Conservation (phyloP, 2,797 vertebrate genomes). For the Amphiprion clarkii region DNA sequence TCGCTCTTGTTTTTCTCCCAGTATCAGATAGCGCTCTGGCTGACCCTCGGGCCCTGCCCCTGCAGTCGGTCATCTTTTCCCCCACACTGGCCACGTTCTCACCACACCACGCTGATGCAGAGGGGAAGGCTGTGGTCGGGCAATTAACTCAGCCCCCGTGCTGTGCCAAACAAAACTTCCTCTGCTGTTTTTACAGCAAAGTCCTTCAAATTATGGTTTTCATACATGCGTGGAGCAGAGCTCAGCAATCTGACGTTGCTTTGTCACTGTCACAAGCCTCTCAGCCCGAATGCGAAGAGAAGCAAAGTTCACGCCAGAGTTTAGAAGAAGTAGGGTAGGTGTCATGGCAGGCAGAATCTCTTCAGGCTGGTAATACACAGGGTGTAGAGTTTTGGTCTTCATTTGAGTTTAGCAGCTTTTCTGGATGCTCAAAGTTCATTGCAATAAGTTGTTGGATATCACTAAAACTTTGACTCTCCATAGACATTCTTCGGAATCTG, state of each 20-base stretch:
- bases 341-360: slow-evolving; percentile 44
- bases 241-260: slow-evolving; percentile 65
- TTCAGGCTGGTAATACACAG: slow-evolving; percentile 47
- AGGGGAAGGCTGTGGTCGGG: slow-evolving; percentile 84
- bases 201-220: slow-evolving; percentile 84
- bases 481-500: not conserved
- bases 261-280: slow-evolving; percentile 73
- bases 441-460: not conserved
- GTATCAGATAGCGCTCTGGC: slow-evolving; percentile 71
- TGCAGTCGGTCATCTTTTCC: slow-evolving; percentile 61
- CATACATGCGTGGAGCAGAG: slow-evolving; percentile 68
- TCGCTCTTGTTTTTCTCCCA: slow-evolving; percentile 60
- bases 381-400: slow-evolving; percentile 23
- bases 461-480: not conserved
- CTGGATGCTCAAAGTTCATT: not conserved
- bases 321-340: slow-evolving; percentile 57
- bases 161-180: slow-evolving; percentile 88
- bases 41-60: slow-evolving; percentile 70
- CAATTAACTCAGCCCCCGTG: slow-evolving; percentile 81
- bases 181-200: slow-evolving; percentile 84
- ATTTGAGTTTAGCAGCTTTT: slow-evolving; percentile 22
- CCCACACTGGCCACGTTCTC: slow-evolving; percentile 73
- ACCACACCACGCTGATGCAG: slow-evolving; percentile 80
- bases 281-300: slow-evolving; percentile 38
- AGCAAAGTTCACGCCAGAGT: slow-evolving; percentile 50